Percentiles rank a stretch among this genome's conserved stretches.
These are phyloP conservation scores for Philereme transversata DNA, from an alignment of 2,888 invertebrate species.

Conservation along the genomic window DNA sequence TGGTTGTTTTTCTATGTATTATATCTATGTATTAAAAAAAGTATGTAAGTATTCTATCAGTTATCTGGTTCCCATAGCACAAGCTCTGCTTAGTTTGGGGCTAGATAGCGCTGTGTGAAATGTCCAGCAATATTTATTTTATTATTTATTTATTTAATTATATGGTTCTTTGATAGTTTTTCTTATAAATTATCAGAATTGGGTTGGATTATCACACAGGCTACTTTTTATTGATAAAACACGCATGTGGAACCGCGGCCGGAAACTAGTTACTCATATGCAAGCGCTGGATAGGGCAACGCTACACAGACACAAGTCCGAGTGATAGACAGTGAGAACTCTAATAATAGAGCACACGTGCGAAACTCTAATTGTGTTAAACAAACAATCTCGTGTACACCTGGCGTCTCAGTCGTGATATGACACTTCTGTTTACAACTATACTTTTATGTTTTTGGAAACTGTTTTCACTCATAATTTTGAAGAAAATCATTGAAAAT, in stretches of 20 bases:
- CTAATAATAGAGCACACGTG: slow-evolving; percentile 76
- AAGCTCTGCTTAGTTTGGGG: too few relatives aligned
- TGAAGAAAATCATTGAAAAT: neutral
- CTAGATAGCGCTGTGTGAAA: too few relatives aligned
- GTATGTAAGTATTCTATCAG: too few relatives aligned
- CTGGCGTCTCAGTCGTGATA: slow-evolving; percentile 54
- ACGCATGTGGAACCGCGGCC: slow-evolving; percentile 4
- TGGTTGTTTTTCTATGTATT: too few relatives aligned
- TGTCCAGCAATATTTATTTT: too few relatives aligned
- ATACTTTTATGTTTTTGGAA: slow-evolving; percentile 8
- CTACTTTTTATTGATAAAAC: too few relatives aligned
- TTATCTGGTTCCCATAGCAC: too few relatives aligned
- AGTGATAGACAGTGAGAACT: slow-evolving; percentile 75
- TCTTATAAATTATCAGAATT: too few relatives aligned
- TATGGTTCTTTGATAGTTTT: too few relatives aligned
- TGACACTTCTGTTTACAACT: slow-evolving; percentile 42
- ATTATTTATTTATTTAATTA: too few relatives aligned
- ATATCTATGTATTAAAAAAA: too few relatives aligned
- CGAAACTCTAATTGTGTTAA: slow-evolving; percentile 79
- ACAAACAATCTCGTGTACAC: slow-evolving; percentile 72
- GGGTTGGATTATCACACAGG: too few relatives aligned
- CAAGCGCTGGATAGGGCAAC: slow-evolving; percentile 49
- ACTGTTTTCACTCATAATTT: neutral
- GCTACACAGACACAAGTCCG: slow-evolving; percentile 63
- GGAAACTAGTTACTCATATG: neutral